A percentile compares a stretch with the other conserved stretches of the same genome.
phyloP scores from a whole-genome alignment of 2,113 vertebrate genomes.

The Clinocottus analis region DNA sequence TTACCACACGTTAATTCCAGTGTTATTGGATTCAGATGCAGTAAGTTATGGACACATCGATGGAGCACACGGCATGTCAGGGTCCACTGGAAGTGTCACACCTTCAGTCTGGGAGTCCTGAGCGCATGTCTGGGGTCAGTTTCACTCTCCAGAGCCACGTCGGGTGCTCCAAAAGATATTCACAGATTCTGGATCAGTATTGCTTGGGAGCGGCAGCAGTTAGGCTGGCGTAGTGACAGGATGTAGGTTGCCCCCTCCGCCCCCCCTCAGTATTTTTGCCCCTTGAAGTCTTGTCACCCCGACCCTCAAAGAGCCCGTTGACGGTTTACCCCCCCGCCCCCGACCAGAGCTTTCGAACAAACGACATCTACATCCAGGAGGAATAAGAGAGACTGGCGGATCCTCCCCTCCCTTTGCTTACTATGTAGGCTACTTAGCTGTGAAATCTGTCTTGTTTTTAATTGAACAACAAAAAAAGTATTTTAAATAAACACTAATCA shows the following conservation, averaged over 20 bases:
- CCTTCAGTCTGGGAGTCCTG: slow-evolving; percentile 14
- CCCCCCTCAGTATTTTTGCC: slow-evolving; percentile 32
- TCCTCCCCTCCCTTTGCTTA: slow-evolving; percentile 86
- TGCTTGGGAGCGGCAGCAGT: background rate
- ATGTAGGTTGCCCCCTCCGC: slow-evolving; percentile 3
- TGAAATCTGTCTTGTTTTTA: slow-evolving; percentile 92
- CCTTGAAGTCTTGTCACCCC: slow-evolving; percentile 5
- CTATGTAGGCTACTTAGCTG: slow-evolving; percentile 96
- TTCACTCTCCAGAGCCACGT: background rate
- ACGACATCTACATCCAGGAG: slow-evolving; percentile 59
- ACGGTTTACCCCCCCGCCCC: slow-evolving; percentile 9
- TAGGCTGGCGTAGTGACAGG: background rate
- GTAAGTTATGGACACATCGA: slow-evolving; percentile 9
- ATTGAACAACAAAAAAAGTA: slow-evolving; percentile 81
- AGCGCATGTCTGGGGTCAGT: slow-evolving; percentile 37
- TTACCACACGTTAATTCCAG: slow-evolving; percentile 22
- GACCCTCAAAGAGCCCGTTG: slow-evolving; percentile 9
- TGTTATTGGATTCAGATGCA: slow-evolving; percentile 22
- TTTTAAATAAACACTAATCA: slow-evolving; percentile 88
- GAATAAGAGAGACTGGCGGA: slow-evolving; percentile 48
- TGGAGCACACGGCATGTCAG: too few relatives aligned
- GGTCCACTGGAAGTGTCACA: slow-evolving; percentile 12
- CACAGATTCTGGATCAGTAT: slow-evolving; percentile 13
- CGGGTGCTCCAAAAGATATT: background rate
- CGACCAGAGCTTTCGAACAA: slow-evolving; percentile 72